These are phyloP conservation scores for Drosophila nigrodunni DNA, from an alignment of 1,140 invertebrate genomes.

Conservation along the genomic window DNA sequence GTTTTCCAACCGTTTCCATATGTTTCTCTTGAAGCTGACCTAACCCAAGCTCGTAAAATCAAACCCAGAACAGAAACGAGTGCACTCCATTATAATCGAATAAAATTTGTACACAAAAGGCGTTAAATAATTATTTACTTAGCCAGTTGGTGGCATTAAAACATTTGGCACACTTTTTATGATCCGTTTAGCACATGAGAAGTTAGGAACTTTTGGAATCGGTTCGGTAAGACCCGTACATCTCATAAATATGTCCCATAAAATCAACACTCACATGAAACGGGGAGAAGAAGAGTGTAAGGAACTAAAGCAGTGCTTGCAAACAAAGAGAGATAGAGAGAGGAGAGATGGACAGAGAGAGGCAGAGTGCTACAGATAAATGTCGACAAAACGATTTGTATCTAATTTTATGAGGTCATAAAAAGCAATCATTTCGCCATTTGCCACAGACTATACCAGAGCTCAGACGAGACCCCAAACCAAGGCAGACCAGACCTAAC, in stretches of 20 bases:
- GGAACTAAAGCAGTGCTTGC: conserved; percentile 1
- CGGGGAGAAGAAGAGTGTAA: conserved; percentile 1
- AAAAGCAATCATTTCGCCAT: conserved; percentile 84
- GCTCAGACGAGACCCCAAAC: neutral
- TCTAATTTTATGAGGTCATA: conserved; percentile 84
- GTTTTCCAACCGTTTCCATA: neutral
- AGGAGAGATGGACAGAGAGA: conserved; percentile 24
- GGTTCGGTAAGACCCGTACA: conserved; percentile 9
- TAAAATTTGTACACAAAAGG: conserved; percentile 60
- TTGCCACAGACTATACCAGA: conserved; percentile 47
- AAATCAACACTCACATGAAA: conserved; percentile 34
- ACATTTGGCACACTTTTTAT: conserved; percentile 68
- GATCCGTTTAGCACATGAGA: conserved; percentile 26
- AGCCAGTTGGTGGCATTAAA: conserved; percentile 54
- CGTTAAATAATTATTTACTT: conserved; percentile 81
- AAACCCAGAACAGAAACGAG: conserved; percentile 27
- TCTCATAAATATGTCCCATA: conserved; percentile 46
- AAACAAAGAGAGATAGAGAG: conserved; percentile 21
- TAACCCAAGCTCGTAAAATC: conserved; percentile 45
- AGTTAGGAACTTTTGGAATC: conserved; percentile 10
- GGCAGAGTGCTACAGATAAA: conserved; percentile 53
- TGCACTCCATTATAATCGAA: conserved; percentile 59
- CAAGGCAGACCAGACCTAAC: conserved; percentile 39
- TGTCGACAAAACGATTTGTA: conserved; percentile 80
- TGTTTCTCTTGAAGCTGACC: conserved; percentile 12